These are phyloP conservation scores for Mixornis gularis DNA, from an alignment of 2,113 vertebrate species.

Conservation along the genomic window DNA sequence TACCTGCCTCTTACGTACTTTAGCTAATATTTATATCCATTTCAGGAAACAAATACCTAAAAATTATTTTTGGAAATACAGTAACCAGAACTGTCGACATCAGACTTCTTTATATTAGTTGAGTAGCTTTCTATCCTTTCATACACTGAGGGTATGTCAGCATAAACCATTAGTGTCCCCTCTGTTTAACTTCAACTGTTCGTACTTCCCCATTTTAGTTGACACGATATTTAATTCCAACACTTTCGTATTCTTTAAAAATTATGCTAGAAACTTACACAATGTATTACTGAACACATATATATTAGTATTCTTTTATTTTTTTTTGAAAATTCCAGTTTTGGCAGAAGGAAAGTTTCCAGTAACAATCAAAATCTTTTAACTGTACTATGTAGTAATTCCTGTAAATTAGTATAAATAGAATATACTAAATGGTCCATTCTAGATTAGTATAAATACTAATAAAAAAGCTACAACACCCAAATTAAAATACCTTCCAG, in stretches of 20 bases:
- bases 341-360: background rate
- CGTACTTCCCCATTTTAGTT: background rate
- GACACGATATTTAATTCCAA: background rate
- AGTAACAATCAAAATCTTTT: background rate
- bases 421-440: background rate
- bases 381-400: background rate
- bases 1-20: background rate
- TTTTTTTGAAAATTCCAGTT: background rate
- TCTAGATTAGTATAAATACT: background rate
- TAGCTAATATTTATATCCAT: background rate
- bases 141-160: background rate
- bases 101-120: background rate
- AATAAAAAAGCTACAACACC: accelerated
- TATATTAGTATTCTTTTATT: background rate
- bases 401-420: background rate
- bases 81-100: background rate
- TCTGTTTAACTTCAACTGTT: background rate
- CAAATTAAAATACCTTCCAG: background rate
- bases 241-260: background rate
- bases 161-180: background rate
- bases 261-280: background rate
- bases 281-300: background rate
- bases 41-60: background rate
- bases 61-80: background rate
- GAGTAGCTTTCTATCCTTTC: background rate